These are phyloP conservation scores for Genyomyrus donnyi DNA, from an alignment of 2,113 vertebrate species.

Conservation along the genomic window DNA sequence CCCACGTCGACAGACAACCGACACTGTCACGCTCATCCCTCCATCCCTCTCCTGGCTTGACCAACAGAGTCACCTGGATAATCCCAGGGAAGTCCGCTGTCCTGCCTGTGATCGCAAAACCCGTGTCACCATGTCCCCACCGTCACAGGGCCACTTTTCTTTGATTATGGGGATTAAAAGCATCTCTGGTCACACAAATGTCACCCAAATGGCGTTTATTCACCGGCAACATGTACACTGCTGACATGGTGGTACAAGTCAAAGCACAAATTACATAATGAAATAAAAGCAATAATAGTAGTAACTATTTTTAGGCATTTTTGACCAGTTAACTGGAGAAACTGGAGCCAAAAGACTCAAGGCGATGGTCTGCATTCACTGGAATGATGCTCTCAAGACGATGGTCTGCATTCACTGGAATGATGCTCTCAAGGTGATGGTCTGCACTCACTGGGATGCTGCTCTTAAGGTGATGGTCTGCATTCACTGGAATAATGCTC, in stretches of 20 bases:
- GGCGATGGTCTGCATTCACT: neutral
- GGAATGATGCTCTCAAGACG: neutral
- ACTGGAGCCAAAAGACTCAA: neutral
- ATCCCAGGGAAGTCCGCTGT: neutral
- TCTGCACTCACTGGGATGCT: neutral
- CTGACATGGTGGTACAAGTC: neutral
- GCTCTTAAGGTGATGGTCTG: neutral
- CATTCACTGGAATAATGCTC: neutral
- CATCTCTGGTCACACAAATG: neutral
- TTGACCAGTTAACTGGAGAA: neutral
- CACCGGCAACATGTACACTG: neutral
- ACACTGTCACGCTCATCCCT: neutral
- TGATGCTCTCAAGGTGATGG: neutral
- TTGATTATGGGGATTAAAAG: neutral
- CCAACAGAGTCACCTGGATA: neutral
- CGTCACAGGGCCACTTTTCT: neutral
- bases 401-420: neutral
- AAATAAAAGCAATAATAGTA: too few species aligned
- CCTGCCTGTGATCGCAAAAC: neutral
- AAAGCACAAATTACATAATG: neutral
- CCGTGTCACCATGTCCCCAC: neutral
- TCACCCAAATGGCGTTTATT: neutral
- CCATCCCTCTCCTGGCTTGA: neutral
- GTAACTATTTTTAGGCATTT: neutral
- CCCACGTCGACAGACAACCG: neutral